These are phyloP conservation scores for Troides oblongomaculatus DNA, from an alignment of 2,888 invertebrate species.

Conservation along the genomic window DNA sequence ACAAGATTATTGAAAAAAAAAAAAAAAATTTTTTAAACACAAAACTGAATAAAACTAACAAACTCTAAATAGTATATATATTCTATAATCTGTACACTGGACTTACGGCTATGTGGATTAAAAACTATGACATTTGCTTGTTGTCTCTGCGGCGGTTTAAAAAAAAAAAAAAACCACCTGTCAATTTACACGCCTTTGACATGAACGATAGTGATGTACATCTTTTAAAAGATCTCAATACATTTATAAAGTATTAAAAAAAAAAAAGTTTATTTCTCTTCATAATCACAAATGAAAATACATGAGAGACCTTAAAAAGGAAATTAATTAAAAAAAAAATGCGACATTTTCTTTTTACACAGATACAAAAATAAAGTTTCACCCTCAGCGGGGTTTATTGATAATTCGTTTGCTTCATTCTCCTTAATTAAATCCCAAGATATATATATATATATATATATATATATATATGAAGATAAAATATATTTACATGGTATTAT, in stretches of 20 bases:
- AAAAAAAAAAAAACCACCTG: no score
- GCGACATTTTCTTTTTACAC: neutral
- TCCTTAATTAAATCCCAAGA: slow-evolving; percentile 23
- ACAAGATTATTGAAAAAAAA: no score
- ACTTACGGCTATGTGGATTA: neutral
- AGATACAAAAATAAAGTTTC: neutral
- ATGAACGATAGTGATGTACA: no score
- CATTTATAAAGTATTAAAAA: neutral
- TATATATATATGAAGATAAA: neutral
- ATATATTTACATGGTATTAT: slow-evolving; percentile 18
- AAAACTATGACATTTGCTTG: neutral
- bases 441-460: no score
- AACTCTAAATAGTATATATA: no score
- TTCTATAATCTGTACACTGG: slow-evolving; percentile 12
- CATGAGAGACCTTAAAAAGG: neutral
- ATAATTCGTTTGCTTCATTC: slow-evolving; percentile 34
- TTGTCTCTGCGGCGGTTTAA: no score
- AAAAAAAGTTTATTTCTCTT: slow-evolving; percentile 16
- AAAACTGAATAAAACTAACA: no score
- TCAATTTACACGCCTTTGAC: no score
- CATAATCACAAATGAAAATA: slow-evolving; percentile 16
- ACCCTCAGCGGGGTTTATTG: no score
- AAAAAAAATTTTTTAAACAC: no score
- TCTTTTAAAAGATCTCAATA: slow-evolving; percentile 18
- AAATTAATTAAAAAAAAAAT: neutral